phyloP scores from a whole-genome alignment of 2,113 vertebrate species.

The Charadrius vociferus region DNA sequence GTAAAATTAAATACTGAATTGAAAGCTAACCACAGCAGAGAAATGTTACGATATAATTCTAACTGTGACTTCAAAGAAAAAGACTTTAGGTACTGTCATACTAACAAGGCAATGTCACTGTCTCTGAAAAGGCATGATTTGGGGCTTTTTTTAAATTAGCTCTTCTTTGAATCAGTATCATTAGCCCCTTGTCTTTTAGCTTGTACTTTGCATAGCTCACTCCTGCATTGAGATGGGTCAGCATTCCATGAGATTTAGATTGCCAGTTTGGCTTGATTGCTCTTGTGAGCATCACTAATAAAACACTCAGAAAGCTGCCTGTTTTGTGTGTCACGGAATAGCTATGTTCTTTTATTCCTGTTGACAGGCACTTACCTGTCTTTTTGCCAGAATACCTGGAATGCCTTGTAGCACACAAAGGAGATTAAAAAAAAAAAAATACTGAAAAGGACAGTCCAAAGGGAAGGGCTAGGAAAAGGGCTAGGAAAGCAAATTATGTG shows the following conservation, averaged over 20 bases:
- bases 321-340: background rate
- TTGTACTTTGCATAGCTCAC: background rate
- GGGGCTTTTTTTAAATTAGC: background rate
- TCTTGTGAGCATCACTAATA: background rate
- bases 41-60: background rate
- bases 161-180: background rate
- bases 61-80: background rate
- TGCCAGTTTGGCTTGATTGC: background rate
- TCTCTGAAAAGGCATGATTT: background rate
- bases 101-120: background rate
- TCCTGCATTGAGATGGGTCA: accelerated
- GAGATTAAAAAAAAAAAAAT: background rate
- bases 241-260: background rate
- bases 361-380: background rate
- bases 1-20: background rate
- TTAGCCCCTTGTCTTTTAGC: background rate
- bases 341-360: background rate
- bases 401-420: background rate
- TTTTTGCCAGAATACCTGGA: background rate
- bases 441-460: background rate
- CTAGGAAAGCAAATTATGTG: background rate
- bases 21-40: background rate
- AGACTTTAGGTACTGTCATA: background rate
- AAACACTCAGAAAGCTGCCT: background rate
- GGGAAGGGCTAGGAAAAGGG: background rate